Base-by-base conservation (phyloP, 1,140 invertebrate genomes). In the Megathymus violae region DNA sequence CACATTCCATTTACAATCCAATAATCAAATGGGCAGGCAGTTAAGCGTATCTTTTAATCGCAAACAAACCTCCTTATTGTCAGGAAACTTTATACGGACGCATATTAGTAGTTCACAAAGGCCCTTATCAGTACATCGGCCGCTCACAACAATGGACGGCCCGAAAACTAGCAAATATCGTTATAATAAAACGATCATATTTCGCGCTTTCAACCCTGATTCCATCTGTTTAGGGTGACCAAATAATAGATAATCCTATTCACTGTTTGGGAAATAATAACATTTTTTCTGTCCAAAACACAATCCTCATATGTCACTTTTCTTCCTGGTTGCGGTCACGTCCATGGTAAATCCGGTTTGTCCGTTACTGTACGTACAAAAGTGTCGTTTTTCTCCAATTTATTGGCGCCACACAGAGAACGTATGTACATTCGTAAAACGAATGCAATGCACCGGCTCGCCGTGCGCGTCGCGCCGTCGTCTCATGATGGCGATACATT, bases 181-280 rank as follows among this genome's bases (percentile, higher is more conserved):
- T 87, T 87, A 85, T 87, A 87, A 87, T 83, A 80, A 85, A 76
- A 66, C 54, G 78, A 85, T 87, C 80, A 76, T 77, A 78, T 87
- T 87, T 80, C 83, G 43, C 52, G 40, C 64, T 52, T 51, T 71
- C 47, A 64, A 76, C 65, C 22, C 17, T 69, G 82, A 85, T 82
- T 54, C 41, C 71, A 83, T 85, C 78, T 71, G 36, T 68, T 51
- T 69, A 69, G 75, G 81, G 83, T 77, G 74, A 79, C 76, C 77
- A 78, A 80, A 80, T 77, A 80, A 78, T 69, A 74, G 78, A 62
- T 75, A 75, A 77, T 78, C 71, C 66, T 44, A 72, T 82, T 71
- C 56, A 64, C 36, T 73, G 68, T 73, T 76, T 74, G 71, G 72
- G 70, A 76, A 79, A 74, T 73, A 67, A 75, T 76, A 74, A 76